These are phyloP conservation scores for Cataglyphis altisquamis DNA, from an alignment of 2,888 invertebrate genomes.

Conservation along the genomic window DNA sequence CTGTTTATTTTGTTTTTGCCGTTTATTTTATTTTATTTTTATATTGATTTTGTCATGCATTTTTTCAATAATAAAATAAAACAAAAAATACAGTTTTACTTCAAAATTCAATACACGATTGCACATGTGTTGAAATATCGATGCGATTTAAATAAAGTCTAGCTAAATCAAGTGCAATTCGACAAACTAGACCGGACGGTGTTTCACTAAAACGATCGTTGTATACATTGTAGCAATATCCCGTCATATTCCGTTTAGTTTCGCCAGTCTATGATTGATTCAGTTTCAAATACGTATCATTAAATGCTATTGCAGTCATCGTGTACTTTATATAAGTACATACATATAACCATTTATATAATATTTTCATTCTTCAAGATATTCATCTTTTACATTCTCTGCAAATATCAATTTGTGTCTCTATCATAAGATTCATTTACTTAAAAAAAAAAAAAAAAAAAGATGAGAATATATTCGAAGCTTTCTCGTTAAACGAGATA, in stretches of 20 bases:
- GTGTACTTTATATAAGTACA: neutral
- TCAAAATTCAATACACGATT: conserved; percentile 1
- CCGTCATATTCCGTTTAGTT: neutral
- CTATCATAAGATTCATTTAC: neutral
- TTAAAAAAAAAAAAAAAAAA: neutral
- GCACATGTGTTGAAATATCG: conserved; percentile 24
- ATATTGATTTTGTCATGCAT: neutral
- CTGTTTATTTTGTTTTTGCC: neutral
- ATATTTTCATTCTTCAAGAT: conserved; percentile 28
- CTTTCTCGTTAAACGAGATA: neutral
- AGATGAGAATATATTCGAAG: neutral
- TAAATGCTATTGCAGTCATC: neutral
- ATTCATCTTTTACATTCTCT: neutral
- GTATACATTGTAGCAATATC: conserved; percentile 9
- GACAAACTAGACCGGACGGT: conserved; percentile 3
- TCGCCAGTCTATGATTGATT: conserved; percentile 28
- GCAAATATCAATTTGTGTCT: neutral
- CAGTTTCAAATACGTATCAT: conserved; percentile 9
- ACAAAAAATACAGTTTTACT: neutral
- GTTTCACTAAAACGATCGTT: conserved; percentile 36
- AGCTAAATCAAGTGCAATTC: conserved; percentile 17
- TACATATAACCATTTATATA: neutral
- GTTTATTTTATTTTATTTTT: neutral
- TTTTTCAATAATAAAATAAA: conserved; percentile 11
- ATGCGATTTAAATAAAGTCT: neutral